Base-by-base conservation (phyloP, 2,888 invertebrate species). In the Linnaemya vulpina region DNA sequence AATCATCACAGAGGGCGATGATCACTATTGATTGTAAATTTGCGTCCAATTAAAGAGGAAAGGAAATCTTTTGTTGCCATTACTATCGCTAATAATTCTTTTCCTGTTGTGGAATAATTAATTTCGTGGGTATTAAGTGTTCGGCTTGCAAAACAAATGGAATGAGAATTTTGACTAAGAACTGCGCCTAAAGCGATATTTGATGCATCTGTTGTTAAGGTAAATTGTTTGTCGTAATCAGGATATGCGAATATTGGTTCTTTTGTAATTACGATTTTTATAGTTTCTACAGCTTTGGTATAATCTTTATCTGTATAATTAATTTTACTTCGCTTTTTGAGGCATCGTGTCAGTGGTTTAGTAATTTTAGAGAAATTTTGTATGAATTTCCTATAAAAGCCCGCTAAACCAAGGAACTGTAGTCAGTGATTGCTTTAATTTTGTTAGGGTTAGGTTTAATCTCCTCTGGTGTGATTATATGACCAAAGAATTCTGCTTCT, bases 101-200 rank as follows among this genome's bases (percentile, higher is more conserved):
- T 8, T 40, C 9, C 38, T 9, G 38, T 40, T 40, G 38, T 40
- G 38, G 38, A 40, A 40, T 11, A 40, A 40, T 40, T 8, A 40
- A 40, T 40, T 40, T 65, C 58, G 20, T 71, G 71, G 25, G 22
- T 38, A 15, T 71, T 71, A 13, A 71, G 58, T 3, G 58, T 60
- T 7, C 49, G 30, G 10, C 60, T 73, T 13, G 73, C 60, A 55
- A 70, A 70, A 53, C 70, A 70, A 22, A 70, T 70, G 7, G 46
- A 38, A 1, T 43, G 15, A 55, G 15, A 17, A 2, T 46, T 8
- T 49, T 67, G 67, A 20, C 68, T 77, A 15, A 49, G 51, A n/a
- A 68, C 68, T 3, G 86, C 87, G 10, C 87, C 87, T 43, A 87
- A 53, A 13, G 85, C 87, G 65, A 75, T 74, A 22, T 82, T 81